These are phyloP conservation scores for Diglossa cyanea DNA, from an alignment of 2,797 vertebrate species.

Conservation along the genomic window DNA sequence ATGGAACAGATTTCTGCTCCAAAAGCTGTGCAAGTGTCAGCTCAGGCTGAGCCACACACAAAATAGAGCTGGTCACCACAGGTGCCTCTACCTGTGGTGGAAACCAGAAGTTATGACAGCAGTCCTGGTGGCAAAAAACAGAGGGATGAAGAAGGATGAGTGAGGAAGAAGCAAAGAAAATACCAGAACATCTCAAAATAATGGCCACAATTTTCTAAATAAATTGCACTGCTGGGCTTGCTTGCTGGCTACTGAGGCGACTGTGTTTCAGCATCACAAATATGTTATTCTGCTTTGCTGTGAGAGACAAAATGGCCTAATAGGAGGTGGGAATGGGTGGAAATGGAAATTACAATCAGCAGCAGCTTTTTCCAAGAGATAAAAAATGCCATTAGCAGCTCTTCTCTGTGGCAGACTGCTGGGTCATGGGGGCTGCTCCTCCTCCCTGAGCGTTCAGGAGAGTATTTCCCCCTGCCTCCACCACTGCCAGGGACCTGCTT, in stretches of 20 bases:
- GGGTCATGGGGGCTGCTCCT: background rate
- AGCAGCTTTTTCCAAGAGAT: slow-evolving; percentile 23
- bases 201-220: background rate
- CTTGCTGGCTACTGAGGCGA: background rate
- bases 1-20: background rate
- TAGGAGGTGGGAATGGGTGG: background rate
- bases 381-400: background rate
- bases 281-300: background rate
- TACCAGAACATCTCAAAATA: background rate
- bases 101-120: background rate
- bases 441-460: background rate
- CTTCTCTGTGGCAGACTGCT: background rate
- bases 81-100: background rate
- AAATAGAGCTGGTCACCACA: background rate
- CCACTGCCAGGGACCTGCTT: background rate
- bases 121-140: background rate
- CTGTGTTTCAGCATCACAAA: background rate
- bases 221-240: background rate
- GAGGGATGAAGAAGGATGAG: background rate
- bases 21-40: fast-evolving
- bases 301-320: background rate
- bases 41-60: background rate
- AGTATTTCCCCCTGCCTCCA: background rate
- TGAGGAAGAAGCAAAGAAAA: background rate
- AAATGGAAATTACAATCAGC: background rate